Evolutionary conservation across 2,888 invertebrate species (phyloP), one percentile per base, ranked within the genome.

Genomic region (Brachyptera risi): DNA sequence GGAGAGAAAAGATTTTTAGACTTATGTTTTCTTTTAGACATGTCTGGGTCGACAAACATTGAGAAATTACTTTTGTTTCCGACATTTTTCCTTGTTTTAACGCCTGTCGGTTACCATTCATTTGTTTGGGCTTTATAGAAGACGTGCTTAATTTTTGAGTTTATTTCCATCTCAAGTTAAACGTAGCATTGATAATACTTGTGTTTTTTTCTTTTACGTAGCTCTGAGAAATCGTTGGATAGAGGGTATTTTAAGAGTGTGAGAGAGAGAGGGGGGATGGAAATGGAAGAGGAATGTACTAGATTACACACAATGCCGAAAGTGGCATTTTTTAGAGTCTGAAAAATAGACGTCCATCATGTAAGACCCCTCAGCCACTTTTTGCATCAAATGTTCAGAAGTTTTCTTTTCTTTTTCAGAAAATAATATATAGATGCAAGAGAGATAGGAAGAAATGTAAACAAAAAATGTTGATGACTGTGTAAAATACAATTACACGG

Each of bases 151-250:
- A 61, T 51, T 57, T 51, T 51, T 58, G 50, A 50, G 49, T 61
- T 50, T 58, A 58, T 58, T 58, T 58, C 49, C 38, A 57, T 58
- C 57, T 51, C 49, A 40, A 35, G 61, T 58, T 42, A 50, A 61
- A 47, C 61, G 51, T 50, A 42, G 58, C 61, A 61, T 61, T 42
- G 50, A n/a, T 61, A 61, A 60, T 60, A 47, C 56, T n/a, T 4
- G 23, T 49, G 49, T 31, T 49, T 27, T 59, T 42, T 17, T 21
- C 3, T 13, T n/a, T 31, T 54, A 35, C 7, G 21, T 9, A 19
- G n/a, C n/a, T n/a, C n/a, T n/a, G n/a, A n/a, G n/a, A n/a, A n/a
- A n/a, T n/a, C n/a, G n/a, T n/a, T n/a, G n/a, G n/a, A n/a, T n/a
- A n/a, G n/a, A n/a, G n/a, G n/a, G n/a, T n/a, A n/a, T n/a, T n/a